phyloP scores from a whole-genome alignment of 2,888 invertebrate genomes.

The Diploptera punctata region DNA sequence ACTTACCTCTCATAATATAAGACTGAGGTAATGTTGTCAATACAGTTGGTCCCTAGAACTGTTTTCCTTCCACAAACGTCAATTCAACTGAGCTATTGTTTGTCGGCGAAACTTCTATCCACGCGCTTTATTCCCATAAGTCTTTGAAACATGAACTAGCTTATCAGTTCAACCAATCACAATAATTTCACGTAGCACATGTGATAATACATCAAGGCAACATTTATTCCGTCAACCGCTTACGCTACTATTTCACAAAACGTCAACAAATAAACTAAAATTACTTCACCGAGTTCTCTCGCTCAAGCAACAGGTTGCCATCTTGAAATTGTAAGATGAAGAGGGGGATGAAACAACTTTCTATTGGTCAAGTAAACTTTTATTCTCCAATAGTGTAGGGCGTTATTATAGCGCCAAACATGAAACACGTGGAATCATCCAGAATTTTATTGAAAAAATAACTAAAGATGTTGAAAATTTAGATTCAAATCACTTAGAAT shows the following conservation, averaged over 20 bases:
- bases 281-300: background rate
- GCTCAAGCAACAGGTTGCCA: slow-evolving; percentile 22
- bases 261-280: background rate
- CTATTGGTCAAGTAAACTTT: background rate
- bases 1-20: background rate
- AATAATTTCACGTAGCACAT: background rate
- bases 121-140: slow-evolving; percentile 4
- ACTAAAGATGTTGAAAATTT: too few relatives aligned
- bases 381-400: background rate
- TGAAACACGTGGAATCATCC: too few relatives aligned
- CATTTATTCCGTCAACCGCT: background rate
- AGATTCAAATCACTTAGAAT: too few relatives aligned
- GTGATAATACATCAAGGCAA: background rate
- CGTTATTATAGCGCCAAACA: background rate
- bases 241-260: background rate
- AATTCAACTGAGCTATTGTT: background rate
- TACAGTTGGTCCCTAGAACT: background rate
- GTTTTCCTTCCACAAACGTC: slow-evolving; percentile 2
- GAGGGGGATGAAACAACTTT: background rate
- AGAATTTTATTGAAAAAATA: too few relatives aligned
- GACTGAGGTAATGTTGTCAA: background rate
- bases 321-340: slow-evolving; percentile 4
- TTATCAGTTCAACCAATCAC: background rate
- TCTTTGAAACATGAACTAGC: background rate
- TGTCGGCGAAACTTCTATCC: slow-evolving; percentile 8